Evolutionary conservation across 1,140 invertebrate genomes (phyloP).

Genomic region (Oncopeltus fasciatus): DNA sequence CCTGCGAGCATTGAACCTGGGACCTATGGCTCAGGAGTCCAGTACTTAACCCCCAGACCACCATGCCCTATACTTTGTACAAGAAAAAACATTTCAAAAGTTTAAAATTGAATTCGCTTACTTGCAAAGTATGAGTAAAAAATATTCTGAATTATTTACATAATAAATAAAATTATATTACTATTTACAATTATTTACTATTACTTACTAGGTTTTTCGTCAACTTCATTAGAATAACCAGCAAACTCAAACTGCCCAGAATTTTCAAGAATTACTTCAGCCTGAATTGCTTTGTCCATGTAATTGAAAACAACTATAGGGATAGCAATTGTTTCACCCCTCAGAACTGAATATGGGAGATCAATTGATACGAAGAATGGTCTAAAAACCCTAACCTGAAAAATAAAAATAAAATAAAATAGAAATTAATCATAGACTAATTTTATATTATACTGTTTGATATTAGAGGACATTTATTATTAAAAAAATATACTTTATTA

Average conservation of each 20-base stretch:
- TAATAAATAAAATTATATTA: neutral
- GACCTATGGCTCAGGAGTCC: no score
- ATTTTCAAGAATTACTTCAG: constrained; percentile 75
- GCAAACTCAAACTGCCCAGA: constrained; percentile 69
- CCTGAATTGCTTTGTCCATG: constrained; percentile 56
- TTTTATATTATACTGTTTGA: no score
- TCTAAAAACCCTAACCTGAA: constrained; percentile 64
- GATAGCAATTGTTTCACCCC: constrained; percentile 79
- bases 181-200: no score
- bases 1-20: no score
- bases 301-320: constrained; percentile 90
- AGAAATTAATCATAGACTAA: no score
- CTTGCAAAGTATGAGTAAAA: neutral
- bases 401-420: constrained; percentile 2
- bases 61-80: no score
- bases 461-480: no score
- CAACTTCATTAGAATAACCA: constrained; percentile 50
- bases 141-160: neutral
- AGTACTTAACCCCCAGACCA: no score
- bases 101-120: neutral
- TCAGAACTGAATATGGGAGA: constrained; percentile 77
- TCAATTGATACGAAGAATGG: constrained; percentile 76
- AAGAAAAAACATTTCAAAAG: no score
- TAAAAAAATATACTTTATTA: no score
- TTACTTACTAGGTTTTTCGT: constrained; percentile 42